These are phyloP conservation scores for Cremastinae sp. DNA, from an alignment of 2,888 invertebrate genomes.

Conservation along the genomic window DNA sequence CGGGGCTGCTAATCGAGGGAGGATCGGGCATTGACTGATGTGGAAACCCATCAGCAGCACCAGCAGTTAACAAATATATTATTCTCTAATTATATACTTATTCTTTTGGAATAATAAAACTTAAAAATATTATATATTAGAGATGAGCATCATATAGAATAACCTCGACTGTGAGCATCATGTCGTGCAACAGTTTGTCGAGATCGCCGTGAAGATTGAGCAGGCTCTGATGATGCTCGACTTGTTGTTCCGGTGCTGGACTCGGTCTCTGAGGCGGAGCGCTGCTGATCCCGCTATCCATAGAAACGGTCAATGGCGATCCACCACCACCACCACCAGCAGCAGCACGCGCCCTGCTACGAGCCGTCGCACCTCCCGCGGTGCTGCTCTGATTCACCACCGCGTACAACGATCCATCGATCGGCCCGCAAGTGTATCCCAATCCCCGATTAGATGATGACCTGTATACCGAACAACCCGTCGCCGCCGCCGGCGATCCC, in stretches of 20 bases:
- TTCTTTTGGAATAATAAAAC: constrained; percentile 2
- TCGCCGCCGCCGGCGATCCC: constrained; percentile 78
- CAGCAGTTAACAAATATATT: too few species aligned
- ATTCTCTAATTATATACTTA: too few species aligned
- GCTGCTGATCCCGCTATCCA: constrained; percentile 95
- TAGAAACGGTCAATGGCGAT: constrained; percentile 91
- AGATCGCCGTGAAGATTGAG: constrained; percentile 90
- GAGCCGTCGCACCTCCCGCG: too few species aligned
- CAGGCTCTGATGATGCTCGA: too few species aligned
- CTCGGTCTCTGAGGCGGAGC: constrained; percentile 79
- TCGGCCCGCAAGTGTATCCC: constrained; percentile 90
- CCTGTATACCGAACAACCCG: constrained; percentile 81
- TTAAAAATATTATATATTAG: not conserved
- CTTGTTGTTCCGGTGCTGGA: too few species aligned
- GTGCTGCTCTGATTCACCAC: constrained; percentile 78
- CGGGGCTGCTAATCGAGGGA: too few species aligned
- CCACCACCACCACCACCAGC: constrained; percentile 82
- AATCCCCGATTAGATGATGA: constrained; percentile 78
- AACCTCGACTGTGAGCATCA: constrained; percentile 94
- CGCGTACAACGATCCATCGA: constrained; percentile 95
- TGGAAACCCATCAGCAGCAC: too few species aligned
- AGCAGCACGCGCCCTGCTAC: too few species aligned
- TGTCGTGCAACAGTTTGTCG: constrained; percentile 92
- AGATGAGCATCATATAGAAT: too few species aligned
- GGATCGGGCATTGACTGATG: constrained; percentile 79